Percentiles rank a stretch among this genome's conserved stretches.
These are phyloP conservation scores for Hippocampus kuda DNA, from an alignment of 2,797 vertebrate species.

Conservation along the genomic window DNA sequence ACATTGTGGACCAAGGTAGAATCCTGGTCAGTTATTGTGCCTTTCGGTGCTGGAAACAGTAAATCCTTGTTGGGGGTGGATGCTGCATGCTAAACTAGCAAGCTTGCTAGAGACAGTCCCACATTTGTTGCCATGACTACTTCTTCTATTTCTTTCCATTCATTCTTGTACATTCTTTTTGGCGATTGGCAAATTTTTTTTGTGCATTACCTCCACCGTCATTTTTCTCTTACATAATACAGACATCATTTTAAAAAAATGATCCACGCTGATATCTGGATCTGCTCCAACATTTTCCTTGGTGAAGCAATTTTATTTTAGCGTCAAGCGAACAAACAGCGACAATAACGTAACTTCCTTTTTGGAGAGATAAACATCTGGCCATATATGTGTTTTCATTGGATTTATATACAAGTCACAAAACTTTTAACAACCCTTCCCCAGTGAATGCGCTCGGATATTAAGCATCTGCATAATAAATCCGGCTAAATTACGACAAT, in stretches of 20 bases:
- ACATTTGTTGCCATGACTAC: too few species aligned
- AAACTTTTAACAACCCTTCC: conserved; percentile 76
- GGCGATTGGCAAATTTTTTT: too few species aligned
- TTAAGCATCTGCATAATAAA: conserved; percentile 77
- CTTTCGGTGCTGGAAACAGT: too few species aligned
- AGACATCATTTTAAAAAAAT: neutral
- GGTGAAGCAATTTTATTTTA: conserved; percentile 19
- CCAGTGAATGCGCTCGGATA: conserved; percentile 55
- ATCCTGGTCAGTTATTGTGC: too few species aligned
- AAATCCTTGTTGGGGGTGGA: too few species aligned
- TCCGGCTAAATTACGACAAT: conserved; percentile 80
- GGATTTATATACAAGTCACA: conserved; percentile 61
- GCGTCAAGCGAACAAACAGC: neutral
- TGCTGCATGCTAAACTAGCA: too few species aligned
- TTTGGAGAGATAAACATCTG: conserved; percentile 32
- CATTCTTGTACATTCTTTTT: too few species aligned
- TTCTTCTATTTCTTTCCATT: too few species aligned
- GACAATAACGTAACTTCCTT: neutral
- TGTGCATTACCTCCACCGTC: too few species aligned
- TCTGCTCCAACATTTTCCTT: conserved; percentile 15
- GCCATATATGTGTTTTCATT: conserved; percentile 54
- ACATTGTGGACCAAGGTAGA: too few species aligned
- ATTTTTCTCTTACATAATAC: too few species aligned
- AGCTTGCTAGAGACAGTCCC: too few species aligned
- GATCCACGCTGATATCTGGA: neutral